These are phyloP conservation scores for Muscidifurax raptorellus DNA, from an alignment of 1,140 invertebrate genomes.

Conservation along the genomic window DNA sequence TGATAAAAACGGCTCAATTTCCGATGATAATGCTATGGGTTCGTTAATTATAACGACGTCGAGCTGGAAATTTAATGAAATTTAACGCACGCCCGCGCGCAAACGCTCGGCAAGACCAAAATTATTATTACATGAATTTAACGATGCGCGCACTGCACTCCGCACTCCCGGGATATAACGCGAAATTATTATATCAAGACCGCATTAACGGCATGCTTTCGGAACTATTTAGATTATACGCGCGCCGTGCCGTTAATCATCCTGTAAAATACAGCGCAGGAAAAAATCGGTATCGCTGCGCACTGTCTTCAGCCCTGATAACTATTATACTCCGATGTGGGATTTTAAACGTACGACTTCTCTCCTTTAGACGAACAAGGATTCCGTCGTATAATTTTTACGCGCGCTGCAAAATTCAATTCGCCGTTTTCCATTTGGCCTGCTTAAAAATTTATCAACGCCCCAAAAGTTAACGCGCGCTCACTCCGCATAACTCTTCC, in stretches of 20 bases:
- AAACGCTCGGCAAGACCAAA: background rate
- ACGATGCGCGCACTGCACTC: background rate
- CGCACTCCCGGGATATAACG: background rate
- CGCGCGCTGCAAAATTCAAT: background rate
- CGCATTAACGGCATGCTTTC: conserved; percentile 4
- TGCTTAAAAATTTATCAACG: background rate
- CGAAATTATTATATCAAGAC: conserved; percentile 41
- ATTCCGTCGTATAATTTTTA: no score
- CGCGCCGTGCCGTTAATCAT: background rate
- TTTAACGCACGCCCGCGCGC: conserved; percentile 20
- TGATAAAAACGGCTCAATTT: conserved; percentile 18
- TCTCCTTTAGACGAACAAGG: no score
- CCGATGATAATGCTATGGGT: background rate
- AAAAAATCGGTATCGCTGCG: no score
- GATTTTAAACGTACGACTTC: no score
- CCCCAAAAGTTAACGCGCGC: background rate
- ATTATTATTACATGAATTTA: conserved; percentile 38
- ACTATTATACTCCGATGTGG: no score
- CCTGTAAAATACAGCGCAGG: no score
- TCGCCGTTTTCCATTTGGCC: background rate
- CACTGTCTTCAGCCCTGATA: no score
- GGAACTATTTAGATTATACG: conserved; percentile 24
- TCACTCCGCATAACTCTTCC: background rate
- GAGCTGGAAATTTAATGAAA: conserved; percentile 30
- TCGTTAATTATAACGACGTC: conserved; percentile 26